A percentile compares a stretch with the other conserved stretches of the same genome.
Evolutionary conservation across 2,888 invertebrate genomes (phyloP).

Genomic region (Vandiemenella viatica): DNA sequence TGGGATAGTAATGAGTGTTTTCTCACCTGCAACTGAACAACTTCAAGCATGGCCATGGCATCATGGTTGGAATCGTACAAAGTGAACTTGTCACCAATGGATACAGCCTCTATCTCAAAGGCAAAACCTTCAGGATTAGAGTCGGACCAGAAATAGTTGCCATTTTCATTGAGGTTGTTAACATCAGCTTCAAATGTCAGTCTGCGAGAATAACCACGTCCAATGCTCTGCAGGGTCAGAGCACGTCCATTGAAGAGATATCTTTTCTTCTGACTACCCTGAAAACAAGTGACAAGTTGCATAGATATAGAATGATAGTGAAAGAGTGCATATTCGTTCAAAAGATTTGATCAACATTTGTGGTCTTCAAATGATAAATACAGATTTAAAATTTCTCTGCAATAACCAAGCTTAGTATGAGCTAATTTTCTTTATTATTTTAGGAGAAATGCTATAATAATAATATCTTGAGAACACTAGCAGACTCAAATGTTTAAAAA

Average conservation of each 20-base stretch:
- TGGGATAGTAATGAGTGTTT: too few species aligned
- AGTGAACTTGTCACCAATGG: conserved; percentile 55
- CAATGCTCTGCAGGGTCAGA: conserved; percentile 48
- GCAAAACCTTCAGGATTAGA: conserved; percentile 56
- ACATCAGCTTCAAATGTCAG: conserved; percentile 52
- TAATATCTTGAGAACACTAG: too few species aligned
- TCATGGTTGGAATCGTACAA: conserved; percentile 50
- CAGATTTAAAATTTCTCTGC: too few species aligned
- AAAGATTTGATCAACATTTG: too few species aligned
- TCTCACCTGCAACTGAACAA: conserved; percentile 51
- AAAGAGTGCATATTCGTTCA: conserved; percentile 14
- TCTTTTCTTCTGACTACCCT: conserved; percentile 4
- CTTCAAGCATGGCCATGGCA: conserved; percentile 50
- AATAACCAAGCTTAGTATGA: too few species aligned
- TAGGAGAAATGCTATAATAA: too few species aligned
- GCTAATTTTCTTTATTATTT: too few species aligned
- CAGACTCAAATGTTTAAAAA: too few species aligned
- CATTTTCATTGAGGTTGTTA: conserved; percentile 45
- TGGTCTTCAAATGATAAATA: too few species aligned
- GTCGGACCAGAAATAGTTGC: conserved; percentile 66
- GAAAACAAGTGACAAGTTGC: conserved; percentile 20
- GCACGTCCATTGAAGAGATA: conserved; percentile 49
- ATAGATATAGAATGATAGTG: conserved; percentile 22
- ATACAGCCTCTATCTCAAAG: conserved; percentile 52
- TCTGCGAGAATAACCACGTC: conserved; percentile 56